Evolutionary conservation across 2,888 invertebrate genomes (phyloP).

Genomic region (Cantharis rustica): DNA sequence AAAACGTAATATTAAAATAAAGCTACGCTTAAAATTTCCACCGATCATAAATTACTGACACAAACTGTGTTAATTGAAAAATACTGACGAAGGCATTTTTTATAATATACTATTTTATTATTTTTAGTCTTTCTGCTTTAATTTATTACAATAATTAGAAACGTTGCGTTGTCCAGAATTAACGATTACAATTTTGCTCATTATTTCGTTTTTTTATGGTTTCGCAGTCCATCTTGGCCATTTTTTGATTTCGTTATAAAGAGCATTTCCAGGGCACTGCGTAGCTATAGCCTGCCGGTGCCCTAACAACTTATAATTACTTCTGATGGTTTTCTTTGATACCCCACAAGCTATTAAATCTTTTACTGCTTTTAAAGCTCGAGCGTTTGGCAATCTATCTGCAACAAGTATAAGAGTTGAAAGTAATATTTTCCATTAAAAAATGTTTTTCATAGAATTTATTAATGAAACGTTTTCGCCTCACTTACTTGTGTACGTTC

Average conservation of each 20-base stretch:
- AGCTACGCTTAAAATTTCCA: not conserved
- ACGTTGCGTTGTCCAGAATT: not conserved
- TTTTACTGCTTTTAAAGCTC: slow-evolving; percentile 53
- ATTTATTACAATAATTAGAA: not conserved
- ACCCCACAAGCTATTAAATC: slow-evolving; percentile 57
- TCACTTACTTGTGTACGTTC: slow-evolving; percentile 54
- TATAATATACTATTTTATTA: not conserved
- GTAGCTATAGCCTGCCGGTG: slow-evolving; percentile 56
- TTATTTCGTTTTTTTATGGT: slow-evolving; percentile 8
- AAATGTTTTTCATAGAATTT: not conserved
- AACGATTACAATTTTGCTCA: not conserved
- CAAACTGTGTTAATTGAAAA: not conserved
- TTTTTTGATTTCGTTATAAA: slow-evolving; percentile 58
- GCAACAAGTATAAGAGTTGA: slow-evolving; percentile 8
- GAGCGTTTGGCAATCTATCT: slow-evolving; percentile 54
- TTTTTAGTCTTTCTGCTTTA: not conserved
- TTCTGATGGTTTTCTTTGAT: slow-evolving; percentile 50
- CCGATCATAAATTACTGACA: not conserved
- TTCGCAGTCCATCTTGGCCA: slow-evolving; percentile 51
- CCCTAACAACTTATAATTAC: slow-evolving; percentile 55
- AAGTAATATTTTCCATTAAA: not conserved
- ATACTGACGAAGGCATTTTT: not conserved
- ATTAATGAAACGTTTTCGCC: not conserved
- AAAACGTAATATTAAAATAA: not conserved
- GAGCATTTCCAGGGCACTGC: slow-evolving; percentile 57